A percentile compares a stretch with the other conserved stretches of the same genome.
Conservation (phyloP, 2,888 invertebrate species). For the Ophioninae sp. region DNA sequence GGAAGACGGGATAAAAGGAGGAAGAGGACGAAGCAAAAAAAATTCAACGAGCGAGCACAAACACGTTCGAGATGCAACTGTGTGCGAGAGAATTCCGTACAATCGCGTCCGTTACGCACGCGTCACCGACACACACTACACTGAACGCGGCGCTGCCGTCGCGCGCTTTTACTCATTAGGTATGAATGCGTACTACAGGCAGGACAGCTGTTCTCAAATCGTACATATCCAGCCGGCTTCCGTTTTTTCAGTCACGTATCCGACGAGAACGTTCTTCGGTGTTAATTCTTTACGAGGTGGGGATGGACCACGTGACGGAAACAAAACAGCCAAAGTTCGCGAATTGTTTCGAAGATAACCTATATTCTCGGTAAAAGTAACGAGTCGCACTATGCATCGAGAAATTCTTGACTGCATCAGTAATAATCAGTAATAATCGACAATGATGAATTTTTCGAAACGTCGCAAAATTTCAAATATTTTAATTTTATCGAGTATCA, state of each 20-base stretch:
- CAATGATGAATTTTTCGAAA: too few species aligned
- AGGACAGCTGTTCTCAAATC: background rate
- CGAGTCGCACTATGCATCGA: too few species aligned
- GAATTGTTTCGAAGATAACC: too few species aligned
- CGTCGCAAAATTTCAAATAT: too few species aligned
- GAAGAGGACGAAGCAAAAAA: slow-evolving; percentile 36
- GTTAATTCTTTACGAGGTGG: too few species aligned
- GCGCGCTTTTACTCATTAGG: background rate
- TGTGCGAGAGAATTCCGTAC: slow-evolving; percentile 6
- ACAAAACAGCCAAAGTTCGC: too few species aligned
- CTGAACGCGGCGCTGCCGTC: background rate
- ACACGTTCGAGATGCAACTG: slow-evolving; percentile 54
- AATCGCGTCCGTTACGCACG: background rate
- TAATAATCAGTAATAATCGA: too few species aligned
- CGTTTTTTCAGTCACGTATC: background rate
- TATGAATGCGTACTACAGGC: background rate
- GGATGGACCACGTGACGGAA: too few species aligned
- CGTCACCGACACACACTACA: slow-evolving; percentile 25
- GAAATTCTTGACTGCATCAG: too few species aligned
- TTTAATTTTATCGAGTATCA: background rate
- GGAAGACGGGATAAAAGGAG: slow-evolving; percentile 35
- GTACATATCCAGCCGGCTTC: background rate
- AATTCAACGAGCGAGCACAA: slow-evolving; percentile 56
- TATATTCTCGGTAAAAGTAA: too few species aligned
- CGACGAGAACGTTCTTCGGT: too few species aligned